These are phyloP conservation scores for Ceratotherium simum DNA, from an alignment of 2,113 vertebrate genomes.

Conservation along the genomic window DNA sequence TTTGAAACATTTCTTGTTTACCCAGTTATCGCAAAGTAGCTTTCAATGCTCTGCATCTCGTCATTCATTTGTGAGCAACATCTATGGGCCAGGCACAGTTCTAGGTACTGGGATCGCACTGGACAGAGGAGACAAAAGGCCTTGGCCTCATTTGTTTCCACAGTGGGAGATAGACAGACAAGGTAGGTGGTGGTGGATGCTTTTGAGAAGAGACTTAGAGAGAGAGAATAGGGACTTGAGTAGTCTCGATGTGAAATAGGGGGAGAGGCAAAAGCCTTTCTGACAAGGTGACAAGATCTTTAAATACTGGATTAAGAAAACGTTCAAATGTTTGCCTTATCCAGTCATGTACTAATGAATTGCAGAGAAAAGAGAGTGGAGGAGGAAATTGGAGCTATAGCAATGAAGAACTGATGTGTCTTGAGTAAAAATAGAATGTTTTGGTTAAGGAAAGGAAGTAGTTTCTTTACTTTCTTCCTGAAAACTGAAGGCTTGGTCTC, in stretches of 20 bases:
- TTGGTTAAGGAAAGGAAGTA: not conserved
- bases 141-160: accelerated
- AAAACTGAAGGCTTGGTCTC: not conserved
- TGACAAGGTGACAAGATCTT: not conserved
- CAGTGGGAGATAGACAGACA: not conserved
- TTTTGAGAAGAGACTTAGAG: not conserved
- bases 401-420: not conserved
- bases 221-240: not conserved
- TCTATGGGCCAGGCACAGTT: not conserved
- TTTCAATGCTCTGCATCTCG: not conserved
- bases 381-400: accelerated
- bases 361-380: not conserved
- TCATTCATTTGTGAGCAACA: too few species aligned
- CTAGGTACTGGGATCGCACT: not conserved
- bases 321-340: accelerated
- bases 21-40: not conserved
- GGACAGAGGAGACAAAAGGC: not conserved
- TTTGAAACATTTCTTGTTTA: not conserved
- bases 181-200: not conserved
- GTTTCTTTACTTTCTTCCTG: not conserved
- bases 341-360: accelerated
- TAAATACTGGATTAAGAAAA: not conserved
- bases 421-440: not conserved
- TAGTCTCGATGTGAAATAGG: not conserved
- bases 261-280: not conserved